A percentile compares a stretch with the other conserved stretches of the same genome.
Conservation (phyloP, 1,140 invertebrate genomes). For the Drosophila trapezifrons region DNA sequence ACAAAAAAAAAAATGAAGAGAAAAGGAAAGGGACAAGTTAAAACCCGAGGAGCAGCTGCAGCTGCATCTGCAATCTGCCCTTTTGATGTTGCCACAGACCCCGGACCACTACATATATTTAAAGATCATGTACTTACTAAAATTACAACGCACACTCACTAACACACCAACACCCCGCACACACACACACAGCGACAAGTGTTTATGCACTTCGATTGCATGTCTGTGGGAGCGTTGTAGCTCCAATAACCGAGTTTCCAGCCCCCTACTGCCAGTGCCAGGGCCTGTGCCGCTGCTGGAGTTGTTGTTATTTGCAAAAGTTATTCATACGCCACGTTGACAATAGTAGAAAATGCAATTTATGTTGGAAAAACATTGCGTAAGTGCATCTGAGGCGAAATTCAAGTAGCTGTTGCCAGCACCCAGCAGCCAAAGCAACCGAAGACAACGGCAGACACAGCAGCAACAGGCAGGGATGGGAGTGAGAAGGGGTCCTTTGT, state of each 20-base stretch:
- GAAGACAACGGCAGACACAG: conserved; percentile 26
- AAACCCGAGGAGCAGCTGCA: conserved; percentile 24
- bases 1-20: conserved; percentile 2
- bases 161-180: background rate
- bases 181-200: conserved; percentile 15
- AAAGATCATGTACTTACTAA: conserved; percentile 65
- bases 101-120: conserved; percentile 45
- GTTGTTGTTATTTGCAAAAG: conserved; percentile 61
- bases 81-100: conserved; percentile 47
- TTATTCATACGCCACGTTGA: conserved; percentile 72
- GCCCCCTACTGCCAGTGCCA: conserved; percentile 15
- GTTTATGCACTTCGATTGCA: conserved; percentile 61
- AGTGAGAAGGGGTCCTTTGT: background rate
- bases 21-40: background rate
- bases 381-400: conserved; percentile 69
- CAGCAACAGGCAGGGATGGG: background rate
- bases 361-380: conserved; percentile 72
- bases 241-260: conserved; percentile 55
- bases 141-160: conserved; percentile 49
- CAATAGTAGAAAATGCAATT: conserved; percentile 71
- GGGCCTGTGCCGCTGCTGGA: conserved; percentile 7
- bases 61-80: conserved; percentile 50
- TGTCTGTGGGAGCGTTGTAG: conserved; percentile 44
- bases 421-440: conserved; percentile 27
- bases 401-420: conserved; percentile 55